Percentiles rank a stretch among this genome's conserved stretches.
Conservation (phyloP, 2,113 vertebrate species). For the Lophochroa leadbeateri region DNA sequence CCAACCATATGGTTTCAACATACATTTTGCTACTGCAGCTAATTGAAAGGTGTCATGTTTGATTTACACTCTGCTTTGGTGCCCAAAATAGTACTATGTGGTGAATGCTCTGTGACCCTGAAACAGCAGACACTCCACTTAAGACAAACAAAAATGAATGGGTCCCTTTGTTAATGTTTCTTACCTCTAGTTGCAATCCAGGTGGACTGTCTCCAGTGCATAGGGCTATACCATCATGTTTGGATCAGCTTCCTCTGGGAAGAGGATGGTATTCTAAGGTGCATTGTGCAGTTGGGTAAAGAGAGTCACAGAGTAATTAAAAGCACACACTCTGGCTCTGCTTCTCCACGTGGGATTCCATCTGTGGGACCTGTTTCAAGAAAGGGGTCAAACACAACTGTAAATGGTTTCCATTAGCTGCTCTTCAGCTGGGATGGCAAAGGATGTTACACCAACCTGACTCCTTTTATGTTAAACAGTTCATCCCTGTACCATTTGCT, state of each 20-base stretch:
- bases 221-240: background rate
- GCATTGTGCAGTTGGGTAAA: background rate
- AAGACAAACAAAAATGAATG: conserved; percentile 6
- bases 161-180: background rate
- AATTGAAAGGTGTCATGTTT: conserved; percentile 2
- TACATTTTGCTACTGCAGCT: background rate
- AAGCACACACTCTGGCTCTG: background rate
- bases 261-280: background rate
- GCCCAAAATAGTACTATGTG: background rate
- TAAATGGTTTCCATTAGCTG: background rate
- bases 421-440: background rate
- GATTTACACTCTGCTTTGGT: background rate
- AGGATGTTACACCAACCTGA: background rate
- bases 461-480: background rate
- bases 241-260: background rate
- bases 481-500: background rate
- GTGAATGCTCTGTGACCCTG: background rate
- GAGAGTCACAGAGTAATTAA: background rate
- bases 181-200: background rate
- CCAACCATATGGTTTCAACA: background rate
- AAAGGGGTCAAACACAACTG: background rate
- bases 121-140: background rate
- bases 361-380: background rate
- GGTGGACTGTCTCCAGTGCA: background rate
- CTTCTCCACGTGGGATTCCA: background rate